phyloP scores from a whole-genome alignment of 2,113 vertebrate genomes.

The Phyllostomus hastatus region DNA sequence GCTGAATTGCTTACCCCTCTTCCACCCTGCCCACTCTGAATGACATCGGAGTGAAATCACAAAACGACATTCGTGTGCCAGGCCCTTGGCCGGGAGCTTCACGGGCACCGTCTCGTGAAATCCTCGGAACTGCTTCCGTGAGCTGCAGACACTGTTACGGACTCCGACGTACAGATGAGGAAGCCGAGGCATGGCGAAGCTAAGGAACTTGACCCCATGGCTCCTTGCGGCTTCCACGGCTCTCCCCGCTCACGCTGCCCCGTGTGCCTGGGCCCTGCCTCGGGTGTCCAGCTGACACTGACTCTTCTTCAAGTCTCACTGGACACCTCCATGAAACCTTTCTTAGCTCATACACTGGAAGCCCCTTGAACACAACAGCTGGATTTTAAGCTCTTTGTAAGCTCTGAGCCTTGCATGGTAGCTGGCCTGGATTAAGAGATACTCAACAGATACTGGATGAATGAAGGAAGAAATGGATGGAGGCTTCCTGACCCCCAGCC shows the following conservation, averaged over 20 bases:
- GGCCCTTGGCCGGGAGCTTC: neutral
- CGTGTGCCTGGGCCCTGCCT: rapidly evolving
- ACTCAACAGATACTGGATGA: neutral
- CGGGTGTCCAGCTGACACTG: rapidly evolving
- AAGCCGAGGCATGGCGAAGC: neutral
- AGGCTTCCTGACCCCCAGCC: neutral
- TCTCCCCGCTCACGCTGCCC: neutral
- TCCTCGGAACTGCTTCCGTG: neutral
- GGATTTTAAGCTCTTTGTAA: neutral
- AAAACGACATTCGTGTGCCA: rapidly evolving
- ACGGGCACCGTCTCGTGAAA: too few relatives aligned
- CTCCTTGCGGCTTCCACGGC: neutral
- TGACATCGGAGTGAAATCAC: neutral
- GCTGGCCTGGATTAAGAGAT: neutral
- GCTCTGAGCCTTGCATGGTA: neutral
- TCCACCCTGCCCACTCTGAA: neutral
- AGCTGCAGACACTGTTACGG: rapidly evolving
- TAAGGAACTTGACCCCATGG: neutral
- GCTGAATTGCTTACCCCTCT: neutral
- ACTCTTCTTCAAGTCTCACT: neutral
- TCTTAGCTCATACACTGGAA: neutral
- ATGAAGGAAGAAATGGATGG: too few relatives aligned
- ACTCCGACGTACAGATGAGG: neutral
- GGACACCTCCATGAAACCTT: neutral
- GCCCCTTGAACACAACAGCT: neutral